These are phyloP conservation scores for Myotis brandtii DNA, from an alignment of 2,113 vertebrate genomes.

Conservation along the genomic window DNA sequence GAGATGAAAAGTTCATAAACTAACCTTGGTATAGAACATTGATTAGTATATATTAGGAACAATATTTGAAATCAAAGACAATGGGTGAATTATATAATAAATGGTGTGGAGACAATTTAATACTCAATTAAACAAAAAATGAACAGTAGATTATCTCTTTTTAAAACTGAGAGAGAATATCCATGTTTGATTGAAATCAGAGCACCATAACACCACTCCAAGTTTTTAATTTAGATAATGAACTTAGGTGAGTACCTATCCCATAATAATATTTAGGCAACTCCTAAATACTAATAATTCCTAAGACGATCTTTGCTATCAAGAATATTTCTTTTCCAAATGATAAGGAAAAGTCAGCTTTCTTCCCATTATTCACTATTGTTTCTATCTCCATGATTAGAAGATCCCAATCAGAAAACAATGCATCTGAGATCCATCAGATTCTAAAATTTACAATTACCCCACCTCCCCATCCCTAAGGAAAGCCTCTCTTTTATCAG, in stretches of 20 bases:
- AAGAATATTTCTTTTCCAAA: background rate
- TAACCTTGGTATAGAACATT: background rate
- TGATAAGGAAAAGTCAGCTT: background rate
- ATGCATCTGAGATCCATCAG: background rate
- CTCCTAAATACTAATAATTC: background rate
- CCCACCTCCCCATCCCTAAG: fast-evolving
- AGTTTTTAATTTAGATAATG: background rate
- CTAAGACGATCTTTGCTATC: background rate
- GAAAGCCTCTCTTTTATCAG: background rate
- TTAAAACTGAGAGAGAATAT: constrained; percentile 17
- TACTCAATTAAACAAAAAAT: background rate
- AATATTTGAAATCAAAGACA: background rate
- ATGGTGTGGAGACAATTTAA: background rate
- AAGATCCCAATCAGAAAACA: background rate
- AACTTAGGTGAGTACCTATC: background rate
- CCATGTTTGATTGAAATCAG: background rate
- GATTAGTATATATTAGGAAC: background rate
- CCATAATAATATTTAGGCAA: background rate
- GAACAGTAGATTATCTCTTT: background rate
- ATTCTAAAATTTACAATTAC: background rate
- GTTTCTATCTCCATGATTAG: background rate
- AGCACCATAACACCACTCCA: background rate
- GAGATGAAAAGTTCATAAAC: constrained; percentile 9
- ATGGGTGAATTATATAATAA: background rate
- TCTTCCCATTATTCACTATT: background rate